These are phyloP conservation scores for Oegoconia quadripuncta DNA, from an alignment of 2,888 invertebrate species.

Conservation along the genomic window DNA sequence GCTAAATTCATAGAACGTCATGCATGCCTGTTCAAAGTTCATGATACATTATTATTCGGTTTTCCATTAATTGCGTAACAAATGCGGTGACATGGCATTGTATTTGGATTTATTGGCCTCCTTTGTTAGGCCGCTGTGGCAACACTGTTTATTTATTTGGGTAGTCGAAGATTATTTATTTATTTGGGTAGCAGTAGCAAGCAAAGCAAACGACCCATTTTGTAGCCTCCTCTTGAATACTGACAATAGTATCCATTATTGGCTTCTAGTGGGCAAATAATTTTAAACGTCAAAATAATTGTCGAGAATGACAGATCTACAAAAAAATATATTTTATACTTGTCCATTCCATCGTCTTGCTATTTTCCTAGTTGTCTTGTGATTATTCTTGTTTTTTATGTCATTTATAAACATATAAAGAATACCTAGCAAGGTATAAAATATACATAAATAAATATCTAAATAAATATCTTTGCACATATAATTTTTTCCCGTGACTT, in stretches of 20 bases:
- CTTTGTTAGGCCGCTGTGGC: slow-evolving; percentile 50
- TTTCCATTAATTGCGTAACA: slow-evolving; percentile 69
- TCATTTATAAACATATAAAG: too few relatives aligned
- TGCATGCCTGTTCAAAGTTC: slow-evolving; percentile 1
- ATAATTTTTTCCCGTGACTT: too few relatives aligned
- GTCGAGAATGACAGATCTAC: too few relatives aligned
- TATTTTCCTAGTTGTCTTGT: too few relatives aligned
- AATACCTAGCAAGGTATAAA: too few relatives aligned
- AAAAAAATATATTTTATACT: too few relatives aligned
- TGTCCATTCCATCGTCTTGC: too few relatives aligned
- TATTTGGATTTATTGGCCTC: slow-evolving; percentile 66
- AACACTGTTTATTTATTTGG: slow-evolving; percentile 62
- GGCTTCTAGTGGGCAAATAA: not conserved
- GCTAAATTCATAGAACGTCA: too few relatives aligned
- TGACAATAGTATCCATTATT: not conserved
- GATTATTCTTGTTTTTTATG: too few relatives aligned
- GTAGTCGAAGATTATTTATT: slow-evolving; percentile 48
- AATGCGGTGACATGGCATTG: slow-evolving; percentile 65
- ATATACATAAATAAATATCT: too few relatives aligned
- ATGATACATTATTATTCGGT: slow-evolving; percentile 33
- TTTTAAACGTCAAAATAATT: not conserved
- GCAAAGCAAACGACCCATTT: slow-evolving; percentile 34
- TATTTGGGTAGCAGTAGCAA: slow-evolving; percentile 46
- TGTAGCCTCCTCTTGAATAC: slow-evolving; percentile 31
- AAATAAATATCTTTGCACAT: too few relatives aligned